Conservation (phyloP, 2,888 invertebrate genomes). For the Melinaea marsaeus region DNA sequence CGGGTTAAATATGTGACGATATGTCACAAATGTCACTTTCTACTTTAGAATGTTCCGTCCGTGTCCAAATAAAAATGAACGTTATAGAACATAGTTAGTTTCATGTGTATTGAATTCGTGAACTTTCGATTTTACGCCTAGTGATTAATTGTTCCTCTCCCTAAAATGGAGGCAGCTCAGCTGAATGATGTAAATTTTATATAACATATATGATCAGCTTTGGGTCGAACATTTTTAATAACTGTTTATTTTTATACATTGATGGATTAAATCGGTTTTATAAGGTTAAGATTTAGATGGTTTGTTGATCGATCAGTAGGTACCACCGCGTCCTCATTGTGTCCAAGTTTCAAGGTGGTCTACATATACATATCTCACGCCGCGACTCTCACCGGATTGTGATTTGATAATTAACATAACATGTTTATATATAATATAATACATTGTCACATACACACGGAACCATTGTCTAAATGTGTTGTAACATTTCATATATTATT, state of each 20-base stretch:
- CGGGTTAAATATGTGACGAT: constrained; percentile 19
- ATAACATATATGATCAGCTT: no score
- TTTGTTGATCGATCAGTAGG: constrained; percentile 19
- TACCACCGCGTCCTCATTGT: constrained; percentile 24
- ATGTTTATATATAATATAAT: constrained; percentile 29
- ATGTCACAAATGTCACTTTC: constrained; percentile 28
- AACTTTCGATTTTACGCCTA: constrained; percentile 53
- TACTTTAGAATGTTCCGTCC: constrained; percentile 12
- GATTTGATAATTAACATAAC: constrained; percentile 53
- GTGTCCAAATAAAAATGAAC: constrained; percentile 17
- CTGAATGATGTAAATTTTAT: no score
- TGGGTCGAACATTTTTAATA: no score
- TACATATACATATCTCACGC: constrained; percentile 41
- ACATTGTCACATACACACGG: no score
- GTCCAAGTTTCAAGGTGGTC: constrained; percentile 26
- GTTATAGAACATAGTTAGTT: background rate
- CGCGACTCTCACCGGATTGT: constrained; percentile 44
- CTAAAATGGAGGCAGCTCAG: constrained; percentile 33
- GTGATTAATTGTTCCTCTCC: constrained; percentile 50
- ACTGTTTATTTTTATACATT: no score
- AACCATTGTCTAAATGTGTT: no score
- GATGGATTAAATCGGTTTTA: no score
- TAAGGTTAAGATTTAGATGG: no score
- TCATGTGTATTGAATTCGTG: constrained; percentile 37
- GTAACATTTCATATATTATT: no score